These are phyloP conservation scores for Lepisosteus oculatus DNA, from an alignment of 2,113 vertebrate genomes.

Conservation along the genomic window DNA sequence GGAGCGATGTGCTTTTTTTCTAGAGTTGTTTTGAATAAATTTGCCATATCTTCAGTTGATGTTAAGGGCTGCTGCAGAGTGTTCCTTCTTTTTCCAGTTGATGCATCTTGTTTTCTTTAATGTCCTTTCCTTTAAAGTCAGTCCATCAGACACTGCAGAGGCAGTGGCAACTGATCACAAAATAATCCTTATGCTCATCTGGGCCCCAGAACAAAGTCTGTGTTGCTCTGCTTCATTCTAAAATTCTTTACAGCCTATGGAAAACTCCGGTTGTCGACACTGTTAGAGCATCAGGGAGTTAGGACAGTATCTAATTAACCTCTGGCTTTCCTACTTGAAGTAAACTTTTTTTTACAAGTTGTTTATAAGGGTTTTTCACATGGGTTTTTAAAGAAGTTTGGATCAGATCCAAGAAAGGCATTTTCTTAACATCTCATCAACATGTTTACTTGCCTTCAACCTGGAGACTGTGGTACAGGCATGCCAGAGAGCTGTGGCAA, in stretches of 20 bases:
- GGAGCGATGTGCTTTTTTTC: no score
- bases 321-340: not conserved
- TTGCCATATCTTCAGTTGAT: no score
- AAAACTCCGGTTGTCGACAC: not conserved
- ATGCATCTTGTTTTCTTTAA: no score
- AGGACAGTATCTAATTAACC: not conserved
- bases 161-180: not conserved
- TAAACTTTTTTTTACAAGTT: not conserved
- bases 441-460: not conserved
- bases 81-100: no score
- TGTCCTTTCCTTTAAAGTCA: not conserved
- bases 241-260: not conserved
- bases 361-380: not conserved
- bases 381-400: not conserved
- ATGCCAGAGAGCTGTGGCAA: not conserved
- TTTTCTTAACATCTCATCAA: conserved; percentile 3
- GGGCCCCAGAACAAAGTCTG: not conserved
- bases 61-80: no score
- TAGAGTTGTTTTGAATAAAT: no score
- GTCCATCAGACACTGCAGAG: no score
- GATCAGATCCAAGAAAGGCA: not conserved
- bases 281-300: not conserved
- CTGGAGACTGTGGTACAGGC: not conserved
- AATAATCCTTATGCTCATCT: not conserved
- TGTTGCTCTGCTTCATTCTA: not conserved